Base-by-base conservation (phyloP, 53 echinoderm and acorn worm species). In the Arbacia lixula region DNA sequence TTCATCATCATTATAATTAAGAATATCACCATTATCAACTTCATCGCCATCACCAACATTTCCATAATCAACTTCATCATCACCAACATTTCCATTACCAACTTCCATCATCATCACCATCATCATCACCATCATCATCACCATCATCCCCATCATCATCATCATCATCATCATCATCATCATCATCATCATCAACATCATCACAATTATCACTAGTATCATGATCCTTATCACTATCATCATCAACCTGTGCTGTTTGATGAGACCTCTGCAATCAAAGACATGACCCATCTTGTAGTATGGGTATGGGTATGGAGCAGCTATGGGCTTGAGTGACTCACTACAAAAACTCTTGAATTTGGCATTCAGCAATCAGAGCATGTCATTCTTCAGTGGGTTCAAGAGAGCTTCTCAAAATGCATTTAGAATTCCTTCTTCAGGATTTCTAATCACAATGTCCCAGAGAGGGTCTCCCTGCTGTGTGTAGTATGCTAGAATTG, bases 311-410 rank as follows among this genome's bases (percentile, higher is more conserved):
- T n/a, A n/a, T n/a, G n/a, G n/a, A n/a, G n/a, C n/a, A n/a, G n/a
- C n/a, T n/a, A n/a, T n/a, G n/a, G n/a, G n/a, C n/a, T n/a, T n/a
- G n/a, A n/a, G n/a, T n/a, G n/a, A n/a, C n/a, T n/a, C n/a, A n/a
- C n/a, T n/a, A n/a, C n/a, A n/a, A n/a, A n/a, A n/a, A n/a, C n/a
- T n/a, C n/a, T n/a, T n/a, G n/a, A n/a, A n/a, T n/a, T n/a, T n/a
- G n/a, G n/a, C 14, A 46, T 46, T 14, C 58, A 14, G 58, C 58
- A 57, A 57, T 57, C 58, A 57, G 58, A 57, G 12, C 58, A 57
- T 57, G 58, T 57, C 58, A 57, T 6, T 57, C 58, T 57, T 57
- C 58, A 57, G 22, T 5, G 58, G 58, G 58, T 20, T 57, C 58
- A 57, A 57, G 58, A 57, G 22, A 57, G 12, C 58, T 12, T 20